Evolutionary conservation across 2,113 vertebrate species (phyloP), one percentile per base, ranked within the genome.

Genomic region (Sphaerodactylus townsendi): DNA sequence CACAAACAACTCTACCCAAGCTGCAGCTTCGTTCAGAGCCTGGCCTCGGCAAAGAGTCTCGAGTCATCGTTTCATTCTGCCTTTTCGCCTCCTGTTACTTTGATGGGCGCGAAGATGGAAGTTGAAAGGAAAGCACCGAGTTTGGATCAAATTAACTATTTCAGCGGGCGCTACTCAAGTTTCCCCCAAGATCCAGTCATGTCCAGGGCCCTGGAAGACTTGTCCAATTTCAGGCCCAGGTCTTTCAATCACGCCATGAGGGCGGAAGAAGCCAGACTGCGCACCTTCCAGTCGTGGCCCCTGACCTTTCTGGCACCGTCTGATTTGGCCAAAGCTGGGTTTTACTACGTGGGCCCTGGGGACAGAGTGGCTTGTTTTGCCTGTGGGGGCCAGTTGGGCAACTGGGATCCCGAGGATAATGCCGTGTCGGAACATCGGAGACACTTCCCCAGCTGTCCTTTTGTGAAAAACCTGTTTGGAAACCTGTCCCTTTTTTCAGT

Each of bases 401-500:
- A 99, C 94, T 99, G 99, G 99, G 98, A 99, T 81, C 98, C 98
- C 0, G 98, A 99, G n/a, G 99, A 99, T 92, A 96, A 97, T 88
- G 98, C 98, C 0, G 71, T 98, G 73, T 97, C 97, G 2, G 98
- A 99, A 91, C 99, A 99, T 90, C 96, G 97, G 82, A 97, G 97
- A 50, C 98, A 99, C 90, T 99, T 99, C 73, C 99, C 99, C 37
- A 96, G 94, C 86, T 99, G 99, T 85, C 96, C 96, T 2, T 99
- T 99, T 90, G 96, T 98, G 86, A 95, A 97, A 56, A 98, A 95
- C 33, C 94, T 96, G 7, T 89, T 95, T 83, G 86, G 94, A 2
- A 94, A 94, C 10, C 93, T 85, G 0, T 85, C 93, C 2, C 95
- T 89, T 37, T 97, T 97, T 87, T 98, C 95, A 10, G 97, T 98